Conservation (phyloP, 2,797 vertebrate genomes). For the Hydrolagus colliei region DNA sequence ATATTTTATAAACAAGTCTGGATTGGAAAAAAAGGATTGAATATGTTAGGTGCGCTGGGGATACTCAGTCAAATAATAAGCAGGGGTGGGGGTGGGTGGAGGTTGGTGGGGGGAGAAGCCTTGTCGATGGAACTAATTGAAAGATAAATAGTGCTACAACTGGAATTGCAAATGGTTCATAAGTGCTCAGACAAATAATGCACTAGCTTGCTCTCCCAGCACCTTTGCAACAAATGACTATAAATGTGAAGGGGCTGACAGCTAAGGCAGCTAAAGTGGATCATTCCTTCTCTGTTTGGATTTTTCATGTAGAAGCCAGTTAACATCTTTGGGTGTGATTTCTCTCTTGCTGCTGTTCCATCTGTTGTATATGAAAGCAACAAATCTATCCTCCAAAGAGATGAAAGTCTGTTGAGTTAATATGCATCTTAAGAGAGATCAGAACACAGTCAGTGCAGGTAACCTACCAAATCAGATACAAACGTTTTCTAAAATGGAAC, state of each 20-base stretch:
- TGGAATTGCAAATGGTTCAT: not conserved
- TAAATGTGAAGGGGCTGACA: constrained; percentile 36
- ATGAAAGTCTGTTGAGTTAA: constrained; percentile 45
- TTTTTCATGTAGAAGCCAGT: constrained; percentile 44
- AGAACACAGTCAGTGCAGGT: not conserved
- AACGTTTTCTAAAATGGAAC: not conserved
- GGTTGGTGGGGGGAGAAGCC: no score
- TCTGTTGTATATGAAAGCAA: constrained; percentile 26
- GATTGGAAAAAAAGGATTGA: no score
- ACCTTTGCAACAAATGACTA: not conserved
- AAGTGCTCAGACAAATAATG: constrained; percentile 32
- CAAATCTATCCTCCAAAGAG: constrained; percentile 35
- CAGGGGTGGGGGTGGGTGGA: no score
- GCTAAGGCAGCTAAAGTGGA: constrained; percentile 48
- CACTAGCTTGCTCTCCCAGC: not conserved
- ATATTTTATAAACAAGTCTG: no score
- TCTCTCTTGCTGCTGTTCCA: constrained; percentile 42
- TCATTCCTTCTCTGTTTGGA: constrained; percentile 50
- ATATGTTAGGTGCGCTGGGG: no score
- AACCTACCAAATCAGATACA: not conserved
- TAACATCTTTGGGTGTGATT: constrained; percentile 50
- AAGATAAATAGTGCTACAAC: not conserved
- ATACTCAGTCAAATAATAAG: no score
- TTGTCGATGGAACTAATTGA: not conserved
- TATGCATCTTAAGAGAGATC: constrained; percentile 43